Base-by-base conservation (phyloP, 1,140 invertebrate species). In the Doryteuthis pealeii region DNA sequence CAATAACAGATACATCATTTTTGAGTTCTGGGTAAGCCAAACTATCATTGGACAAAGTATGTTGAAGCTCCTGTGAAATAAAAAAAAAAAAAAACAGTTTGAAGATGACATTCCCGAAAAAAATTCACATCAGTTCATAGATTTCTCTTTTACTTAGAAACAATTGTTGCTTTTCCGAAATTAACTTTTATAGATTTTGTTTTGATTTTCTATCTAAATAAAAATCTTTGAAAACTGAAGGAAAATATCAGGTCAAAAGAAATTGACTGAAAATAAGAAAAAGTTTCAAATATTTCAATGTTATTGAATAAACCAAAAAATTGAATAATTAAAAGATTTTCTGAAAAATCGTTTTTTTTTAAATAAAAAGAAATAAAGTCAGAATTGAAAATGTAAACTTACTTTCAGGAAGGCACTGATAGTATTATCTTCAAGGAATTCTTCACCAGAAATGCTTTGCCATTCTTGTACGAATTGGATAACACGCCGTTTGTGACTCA, bases 401-500 rank as follows among this genome's bases (percentile, higher is more conserved):
- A 92, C 92, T 88, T 93, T 91, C 43, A 94, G 88, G 82, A 94
- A 94, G 76, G 91, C 89, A 76, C 91, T 90, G n/a, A 92, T 91
- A 28, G 90, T 90, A 22, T 90, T 88, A 82, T 95, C 93, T 79
- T 93, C 92, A 81, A 93, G 93, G 68, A 94, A 94, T 0, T 92
- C 92, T 78, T 93, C 91, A 2, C 92, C 88, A 22, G 93, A 91
- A 10, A 93, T 91, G 45, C 89, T 90, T 14, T 92, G 91, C 94
- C 94, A 96, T 79, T 92, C 90, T 79, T 93, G 91, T 40, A 95
- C 91, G 88, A 95, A 95, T 77, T 93, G 91, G 33, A 95, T 91
- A 0, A 95, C 93, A 77, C 93, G 90, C 81, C 91, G 89, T 86
- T 94, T 94, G 80, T 92, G 92, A 69, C 91, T 91, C 73, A 94